A percentile compares a stretch with the other conserved stretches of the same genome.
Conservation (phyloP, 2,888 invertebrate species). For the Geotrupes spiniger region DNA sequence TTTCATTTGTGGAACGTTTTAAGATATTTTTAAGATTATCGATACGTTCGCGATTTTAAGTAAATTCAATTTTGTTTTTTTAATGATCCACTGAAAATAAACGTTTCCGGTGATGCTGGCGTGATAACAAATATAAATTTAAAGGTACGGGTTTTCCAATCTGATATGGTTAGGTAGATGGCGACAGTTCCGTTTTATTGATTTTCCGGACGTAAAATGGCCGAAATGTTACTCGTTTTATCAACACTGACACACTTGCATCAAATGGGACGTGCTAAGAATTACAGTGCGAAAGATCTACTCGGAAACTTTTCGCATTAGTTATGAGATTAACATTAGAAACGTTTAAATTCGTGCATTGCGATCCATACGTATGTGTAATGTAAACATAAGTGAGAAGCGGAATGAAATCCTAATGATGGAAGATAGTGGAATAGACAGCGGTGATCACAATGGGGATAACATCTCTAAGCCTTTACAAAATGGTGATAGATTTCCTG, state of each 20-base stretch:
- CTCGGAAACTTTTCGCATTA: too few species aligned
- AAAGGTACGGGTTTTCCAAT: too few species aligned
- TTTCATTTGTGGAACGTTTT: too few species aligned
- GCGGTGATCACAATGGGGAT: conserved; percentile 52
- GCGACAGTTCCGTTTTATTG: conserved; percentile 3
- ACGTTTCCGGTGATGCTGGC: too few species aligned
- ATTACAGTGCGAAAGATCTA: too few species aligned
- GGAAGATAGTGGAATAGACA: conserved; percentile 57
- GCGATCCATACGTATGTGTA: neutral
- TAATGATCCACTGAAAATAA: too few species aligned
- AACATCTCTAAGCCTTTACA: conserved; percentile 29
- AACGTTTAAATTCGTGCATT: neutral
- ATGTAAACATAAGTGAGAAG: conserved; percentile 14
- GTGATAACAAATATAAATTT: too few species aligned
- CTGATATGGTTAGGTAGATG: neutral
- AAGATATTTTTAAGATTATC: too few species aligned
- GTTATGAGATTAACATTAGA: too few species aligned
- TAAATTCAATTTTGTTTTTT: too few species aligned
- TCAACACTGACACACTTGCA: neutral
- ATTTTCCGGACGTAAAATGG: conserved; percentile 2
- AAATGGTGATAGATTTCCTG: conserved; percentile 28
- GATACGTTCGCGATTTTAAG: too few species aligned
- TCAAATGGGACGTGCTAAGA: too few species aligned
- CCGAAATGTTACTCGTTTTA: neutral
- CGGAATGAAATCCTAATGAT: conserved; percentile 33